Evolutionary conservation across 2,888 invertebrate species (phyloP), one percentile per base, ranked within the genome.

Genomic region (Oligia strigilis): DNA sequence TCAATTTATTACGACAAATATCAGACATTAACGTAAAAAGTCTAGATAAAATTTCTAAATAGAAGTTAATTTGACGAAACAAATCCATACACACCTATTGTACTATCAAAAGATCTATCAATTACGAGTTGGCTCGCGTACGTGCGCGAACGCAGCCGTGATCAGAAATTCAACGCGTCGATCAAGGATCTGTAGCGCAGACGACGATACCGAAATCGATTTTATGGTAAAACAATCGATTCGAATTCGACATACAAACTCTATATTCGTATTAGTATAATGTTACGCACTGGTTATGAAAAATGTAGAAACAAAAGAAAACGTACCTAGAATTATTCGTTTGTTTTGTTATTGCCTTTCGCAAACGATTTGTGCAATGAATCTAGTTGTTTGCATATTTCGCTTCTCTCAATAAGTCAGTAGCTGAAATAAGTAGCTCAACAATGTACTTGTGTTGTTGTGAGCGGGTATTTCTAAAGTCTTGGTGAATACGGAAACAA

Each of bases 81-180:
- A 60, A 71, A 76, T 81, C 43, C 49, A 46, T 72, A 78, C 40
- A 58, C 46, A 71, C 46, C 43, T 78, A 62, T 65, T 65, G 17
- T 81, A 71, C 29, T 83, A 83, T 75, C 55, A 66, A 82, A 81
- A 83, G n/a, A 65, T 84, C n/a, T 77, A 78, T 80, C 80, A 83
- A 78, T 84, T 84, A 83, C 74, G 72, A 88, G 76, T 82, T 74
- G 80, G 78, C 58, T 49, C 81, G 86, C 79, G 78, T 87, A 81
- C 83, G 81, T 89, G 89, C 88, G 88, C 91, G 85, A 73, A 84
- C 90, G 90, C 87, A 81, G 78, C 77, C 93, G 93, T 93, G 93
- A 92, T 90, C 71, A 64, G 92, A 87, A 91, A 88, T 74, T 87
- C 70, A 90, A 93, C 87, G 67, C 77, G 84, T 76, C 49, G 29